Evolutionary conservation across 2,113 vertebrate genomes (phyloP), one percentile per base, ranked within the genome.

Genomic region (Ciconia maguari): DNA sequence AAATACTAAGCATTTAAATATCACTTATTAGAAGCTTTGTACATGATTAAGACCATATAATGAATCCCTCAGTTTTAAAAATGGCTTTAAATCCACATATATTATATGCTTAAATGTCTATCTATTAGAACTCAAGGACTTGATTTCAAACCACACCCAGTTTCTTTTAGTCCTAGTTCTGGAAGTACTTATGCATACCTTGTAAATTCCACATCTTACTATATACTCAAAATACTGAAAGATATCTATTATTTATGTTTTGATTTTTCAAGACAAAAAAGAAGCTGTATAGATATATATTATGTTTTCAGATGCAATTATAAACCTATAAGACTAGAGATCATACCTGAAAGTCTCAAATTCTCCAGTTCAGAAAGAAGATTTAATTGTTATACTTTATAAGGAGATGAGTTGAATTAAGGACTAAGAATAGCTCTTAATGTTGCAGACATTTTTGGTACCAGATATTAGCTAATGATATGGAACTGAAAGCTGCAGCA

Each of bases 21-120:
- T n/a, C 55, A 78, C 81, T 94, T 64, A 95, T 87, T 91, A 83
- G 54, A 87, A 81, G 30, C 36, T 89, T 87, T 77, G 62, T 91
- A 52, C 18, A 13, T 83, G 58, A 86, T 90, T 86, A 86, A 90
- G 58, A 83, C 10, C 27, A 21, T 44, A 21, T 71, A 87, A 84
- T 42, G n/a, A 87, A 79, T 90, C 71, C 17, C 38, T 91, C 22
- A 29, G 9, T 68, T 95, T 87, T 38, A 79, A 85, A 92, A 76
- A 83, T 52, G 2, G 9, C 16, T 95, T 94, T 92, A 30, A 51
- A 46, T 82, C 6, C 16, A 60, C 6, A 8, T 68, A n/a, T 78
- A 54, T 89, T 66, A 46, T 3, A 66, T 91, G 10, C 27, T 46
- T 78, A 52, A 80, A 51, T 48, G 48, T 64, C 29, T 87, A 6